phyloP scores from a whole-genome alignment of 2,888 invertebrate genomes.

The Tetranychus piercei region DNA sequence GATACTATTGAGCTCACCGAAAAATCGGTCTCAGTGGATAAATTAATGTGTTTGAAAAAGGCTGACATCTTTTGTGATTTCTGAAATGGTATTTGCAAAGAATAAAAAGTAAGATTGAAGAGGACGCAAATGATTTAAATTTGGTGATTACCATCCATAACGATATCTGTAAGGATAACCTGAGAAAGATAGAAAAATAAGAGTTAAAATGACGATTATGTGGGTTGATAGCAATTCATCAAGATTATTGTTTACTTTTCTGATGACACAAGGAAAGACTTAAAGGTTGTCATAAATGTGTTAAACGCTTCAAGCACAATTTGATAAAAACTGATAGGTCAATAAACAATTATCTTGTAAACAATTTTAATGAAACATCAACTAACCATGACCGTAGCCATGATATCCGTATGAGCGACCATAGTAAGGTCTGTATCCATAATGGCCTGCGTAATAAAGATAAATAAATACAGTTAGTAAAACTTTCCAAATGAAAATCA shows the following conservation, averaged over 20 bases:
- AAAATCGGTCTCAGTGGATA: too few relatives aligned
- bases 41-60: too few relatives aligned
- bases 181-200: neutral
- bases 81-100: too few relatives aligned
- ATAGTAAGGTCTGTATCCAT: neutral
- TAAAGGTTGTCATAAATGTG: too few relatives aligned
- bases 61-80: too few relatives aligned
- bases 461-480: neutral
- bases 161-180: neutral
- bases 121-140: neutral
- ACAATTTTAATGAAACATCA: neutral
- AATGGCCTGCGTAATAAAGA: neutral
- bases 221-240: too few relatives aligned
- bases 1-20: too few relatives aligned
- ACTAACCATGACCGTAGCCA: conserved; percentile 4
- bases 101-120: neutral
- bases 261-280: too few relatives aligned
- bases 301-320: too few relatives aligned
- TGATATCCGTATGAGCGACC: neutral
- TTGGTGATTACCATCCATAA: neutral
- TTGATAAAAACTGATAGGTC: too few relatives aligned
- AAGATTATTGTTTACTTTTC: too few relatives aligned
- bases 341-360: too few relatives aligned
- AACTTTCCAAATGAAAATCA: neutral
- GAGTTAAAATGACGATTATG: neutral